Percentiles rank a stretch among this genome's conserved stretches.
Evolutionary conservation across 2,113 vertebrate species (phyloP).

Genomic region (Apistogramma diplotaenia): DNA sequence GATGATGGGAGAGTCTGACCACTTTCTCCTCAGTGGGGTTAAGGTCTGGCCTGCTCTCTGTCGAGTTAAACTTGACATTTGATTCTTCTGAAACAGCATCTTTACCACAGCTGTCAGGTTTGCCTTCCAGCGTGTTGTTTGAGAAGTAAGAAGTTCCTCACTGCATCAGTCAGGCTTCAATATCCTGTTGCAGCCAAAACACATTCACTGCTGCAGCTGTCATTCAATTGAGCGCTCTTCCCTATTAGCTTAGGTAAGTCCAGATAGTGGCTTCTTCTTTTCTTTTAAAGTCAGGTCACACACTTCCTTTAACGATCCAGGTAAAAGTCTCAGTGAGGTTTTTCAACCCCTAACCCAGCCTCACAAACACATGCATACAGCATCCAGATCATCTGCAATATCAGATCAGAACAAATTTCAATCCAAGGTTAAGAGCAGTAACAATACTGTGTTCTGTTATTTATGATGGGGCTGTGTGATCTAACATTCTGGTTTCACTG

Average conservation of each 20-base stretch:
- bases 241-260: neutral
- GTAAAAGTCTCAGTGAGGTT: neutral
- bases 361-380: neutral
- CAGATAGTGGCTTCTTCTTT: neutral
- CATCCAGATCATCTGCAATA: neutral
- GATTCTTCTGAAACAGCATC: too few species aligned
- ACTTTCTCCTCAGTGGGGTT: too few species aligned
- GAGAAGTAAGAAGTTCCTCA: too few species aligned
- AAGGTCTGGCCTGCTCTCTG: too few species aligned
- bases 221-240: neutral
- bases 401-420: neutral
- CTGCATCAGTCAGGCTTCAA: too few species aligned
- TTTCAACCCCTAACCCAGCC: neutral
- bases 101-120: too few species aligned
- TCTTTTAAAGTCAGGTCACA: neutral
- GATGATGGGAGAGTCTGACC: too few species aligned
- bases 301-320: neutral
- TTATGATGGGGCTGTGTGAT: neutral
- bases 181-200: too few species aligned
- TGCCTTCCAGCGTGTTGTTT: too few species aligned
- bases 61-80: too few species aligned
- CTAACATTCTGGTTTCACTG: neutral
- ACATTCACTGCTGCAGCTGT: too few species aligned
- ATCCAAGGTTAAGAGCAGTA: neutral
- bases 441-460: neutral